Conservation (phyloP, 2,113 vertebrate species). For the Catharus bicknelli region DNA sequence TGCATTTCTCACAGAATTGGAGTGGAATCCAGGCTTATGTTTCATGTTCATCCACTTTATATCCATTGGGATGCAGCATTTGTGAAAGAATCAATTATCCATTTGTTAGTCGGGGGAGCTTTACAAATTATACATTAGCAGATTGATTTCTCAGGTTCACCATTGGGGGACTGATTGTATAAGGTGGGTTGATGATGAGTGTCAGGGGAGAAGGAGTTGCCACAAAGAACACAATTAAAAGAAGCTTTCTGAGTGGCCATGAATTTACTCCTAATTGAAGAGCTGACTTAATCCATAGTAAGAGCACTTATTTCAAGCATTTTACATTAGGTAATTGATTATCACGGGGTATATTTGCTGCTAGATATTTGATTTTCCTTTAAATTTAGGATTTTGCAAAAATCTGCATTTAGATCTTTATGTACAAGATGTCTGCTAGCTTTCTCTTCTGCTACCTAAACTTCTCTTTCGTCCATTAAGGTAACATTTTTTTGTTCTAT, state of each 20-base stretch:
- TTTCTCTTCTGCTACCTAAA: conserved; percentile 42
- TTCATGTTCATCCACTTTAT: conserved; percentile 66
- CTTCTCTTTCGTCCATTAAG: conserved; percentile 67
- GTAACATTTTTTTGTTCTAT: conserved; percentile 72
- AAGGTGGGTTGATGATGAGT: conserved; percentile 76
- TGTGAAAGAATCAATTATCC: conserved; percentile 85
- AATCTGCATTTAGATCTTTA: conserved; percentile 45
- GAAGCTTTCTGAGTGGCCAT: conserved; percentile 71
- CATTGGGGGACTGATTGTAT: conserved; percentile 65
- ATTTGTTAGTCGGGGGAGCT: conserved; percentile 82
- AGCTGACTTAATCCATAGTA: conserved; percentile 82
- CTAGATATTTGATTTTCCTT: conserved; percentile 48
- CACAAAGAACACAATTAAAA: conserved; percentile 80
- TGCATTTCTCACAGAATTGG: conserved; percentile 45
- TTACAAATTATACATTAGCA: conserved; percentile 87
- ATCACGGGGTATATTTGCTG: conserved; percentile 58
- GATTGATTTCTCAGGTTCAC: conserved; percentile 83
- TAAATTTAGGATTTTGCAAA: conserved; percentile 65
- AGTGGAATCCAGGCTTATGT: conserved; percentile 56
- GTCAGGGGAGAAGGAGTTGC: conserved; percentile 73
- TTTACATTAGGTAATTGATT: conserved; percentile 79
- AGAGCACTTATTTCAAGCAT: conserved; percentile 76
- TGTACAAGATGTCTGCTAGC: conserved; percentile 31
- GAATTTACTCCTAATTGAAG: conserved; percentile 81
- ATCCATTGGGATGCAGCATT: conserved; percentile 79